phyloP scores from a whole-genome alignment of 2,888 invertebrate genomes.

The Galerucella nymphaeae region DNA sequence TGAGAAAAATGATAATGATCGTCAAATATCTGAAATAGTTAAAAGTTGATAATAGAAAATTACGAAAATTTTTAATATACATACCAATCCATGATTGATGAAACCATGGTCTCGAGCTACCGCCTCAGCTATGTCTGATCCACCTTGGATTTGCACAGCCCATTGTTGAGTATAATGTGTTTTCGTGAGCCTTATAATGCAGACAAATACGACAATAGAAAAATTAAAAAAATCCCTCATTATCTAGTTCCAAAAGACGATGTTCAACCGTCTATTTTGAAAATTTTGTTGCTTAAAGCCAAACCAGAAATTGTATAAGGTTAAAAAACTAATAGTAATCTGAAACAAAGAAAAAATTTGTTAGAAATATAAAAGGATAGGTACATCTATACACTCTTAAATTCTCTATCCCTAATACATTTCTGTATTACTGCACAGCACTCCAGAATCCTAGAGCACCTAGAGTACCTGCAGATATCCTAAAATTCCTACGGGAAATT shows the following conservation, averaged over 20 bases:
- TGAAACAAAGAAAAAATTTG: slow-evolving; percentile 23
- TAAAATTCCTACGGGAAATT: too few relatives aligned
- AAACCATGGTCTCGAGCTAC: slow-evolving; percentile 87
- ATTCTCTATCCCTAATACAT: too few relatives aligned
- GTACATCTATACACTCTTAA: too few relatives aligned
- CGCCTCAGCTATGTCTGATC: slow-evolving; percentile 73
- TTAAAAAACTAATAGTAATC: slow-evolving; percentile 24
- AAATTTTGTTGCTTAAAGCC: slow-evolving; percentile 18
- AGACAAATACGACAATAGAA: slow-evolving; percentile 52
- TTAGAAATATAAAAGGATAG: too few relatives aligned
- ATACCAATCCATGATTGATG: slow-evolving; percentile 86
- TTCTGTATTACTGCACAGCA: too few relatives aligned
- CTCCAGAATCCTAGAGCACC: too few relatives aligned
- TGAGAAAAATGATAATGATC: slow-evolving; percentile 90
- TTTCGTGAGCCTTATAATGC: slow-evolving; percentile 46
- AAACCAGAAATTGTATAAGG: slow-evolving; percentile 18
- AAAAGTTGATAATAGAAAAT: slow-evolving; percentile 11
- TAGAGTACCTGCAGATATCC: too few relatives aligned
- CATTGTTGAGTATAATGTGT: slow-evolving; percentile 83
- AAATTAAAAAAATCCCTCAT: slow-evolving; percentile 56
- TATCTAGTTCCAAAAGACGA: slow-evolving; percentile 46
- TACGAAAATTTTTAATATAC: slow-evolving; percentile 50
- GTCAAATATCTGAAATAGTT: slow-evolving; percentile 80
- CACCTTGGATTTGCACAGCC: slow-evolving; percentile 84
- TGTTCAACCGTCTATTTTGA: slow-evolving; percentile 24